phyloP scores from a whole-genome alignment of 2,797 vertebrate genomes.

The Tiaroga cobitis region DNA sequence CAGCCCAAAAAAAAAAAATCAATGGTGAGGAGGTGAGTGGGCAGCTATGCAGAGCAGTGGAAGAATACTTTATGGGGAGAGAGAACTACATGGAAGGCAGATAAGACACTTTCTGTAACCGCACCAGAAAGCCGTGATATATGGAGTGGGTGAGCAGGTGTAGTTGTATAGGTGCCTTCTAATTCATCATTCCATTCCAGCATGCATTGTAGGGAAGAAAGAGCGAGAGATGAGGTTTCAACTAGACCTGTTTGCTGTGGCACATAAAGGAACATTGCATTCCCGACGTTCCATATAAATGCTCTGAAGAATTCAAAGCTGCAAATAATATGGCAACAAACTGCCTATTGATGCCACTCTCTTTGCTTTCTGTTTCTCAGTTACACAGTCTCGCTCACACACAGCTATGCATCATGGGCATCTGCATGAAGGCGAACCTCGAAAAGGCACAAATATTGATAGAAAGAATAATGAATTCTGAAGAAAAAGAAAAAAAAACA shows the following conservation, averaged over 20 bases:
- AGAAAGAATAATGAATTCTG: background rate
- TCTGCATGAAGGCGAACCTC: background rate
- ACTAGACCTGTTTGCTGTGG: background rate
- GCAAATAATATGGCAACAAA: slow-evolving; percentile 3
- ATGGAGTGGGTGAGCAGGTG: slow-evolving; percentile 1
- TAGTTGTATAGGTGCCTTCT: slow-evolving; percentile 43
- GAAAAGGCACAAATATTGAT: background rate
- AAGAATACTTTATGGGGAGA: slow-evolving; percentile 10
- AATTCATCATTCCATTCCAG: slow-evolving; percentile 54
- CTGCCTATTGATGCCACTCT: slow-evolving; percentile 1
- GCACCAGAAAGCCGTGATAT: slow-evolving; percentile 30
- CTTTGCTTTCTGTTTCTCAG: background rate
- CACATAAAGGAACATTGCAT: slow-evolving; percentile 45
- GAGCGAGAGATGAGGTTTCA: slow-evolving; percentile 30
- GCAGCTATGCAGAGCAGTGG: slow-evolving; percentile 39
- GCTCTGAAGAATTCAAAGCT: slow-evolving; percentile 20
- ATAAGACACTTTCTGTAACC: slow-evolving; percentile 22
- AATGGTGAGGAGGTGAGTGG: slow-evolving; percentile 46
- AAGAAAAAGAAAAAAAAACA: background rate
- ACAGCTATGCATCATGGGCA: background rate
- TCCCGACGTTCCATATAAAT: background rate
- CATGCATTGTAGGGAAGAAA: slow-evolving; percentile 15
- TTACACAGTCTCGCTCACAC: background rate
- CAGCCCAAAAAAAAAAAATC: slow-evolving; percentile 40
- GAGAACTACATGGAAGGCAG: slow-evolving; percentile 22